phyloP scores from a whole-genome alignment of 2,113 vertebrate genomes.

The Caranx melampygus region DNA sequence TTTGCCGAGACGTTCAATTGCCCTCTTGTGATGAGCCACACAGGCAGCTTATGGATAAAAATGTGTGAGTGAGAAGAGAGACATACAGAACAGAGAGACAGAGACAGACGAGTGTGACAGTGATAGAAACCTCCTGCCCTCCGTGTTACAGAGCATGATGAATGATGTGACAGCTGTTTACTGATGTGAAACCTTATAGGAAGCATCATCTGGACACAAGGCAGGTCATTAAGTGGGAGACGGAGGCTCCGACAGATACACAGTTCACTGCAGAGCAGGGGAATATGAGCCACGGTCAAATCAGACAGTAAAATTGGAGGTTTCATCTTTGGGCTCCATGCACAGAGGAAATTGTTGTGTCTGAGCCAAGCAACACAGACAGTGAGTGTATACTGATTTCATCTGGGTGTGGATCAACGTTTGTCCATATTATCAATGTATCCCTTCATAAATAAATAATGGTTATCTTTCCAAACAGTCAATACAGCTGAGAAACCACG shows the following conservation, averaged over 20 bases:
- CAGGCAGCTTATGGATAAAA: neutral
- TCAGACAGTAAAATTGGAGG: neutral
- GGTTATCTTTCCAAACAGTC: slow-evolving; percentile 26
- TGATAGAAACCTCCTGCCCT: slow-evolving; percentile 33
- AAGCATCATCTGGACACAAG: slow-evolving; percentile 30
- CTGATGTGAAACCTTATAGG: slow-evolving; percentile 26
- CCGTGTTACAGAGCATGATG: slow-evolving; percentile 8
- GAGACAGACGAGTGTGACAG: slow-evolving; percentile 6
- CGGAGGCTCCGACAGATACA: slow-evolving; percentile 11
- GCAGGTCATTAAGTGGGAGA: slow-evolving; percentile 34
- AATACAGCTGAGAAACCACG: slow-evolving; percentile 24
- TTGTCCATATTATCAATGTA: neutral
- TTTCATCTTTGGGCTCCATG: slow-evolving; percentile 1
- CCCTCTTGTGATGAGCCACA: neutral
- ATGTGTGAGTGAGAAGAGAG: neutral
- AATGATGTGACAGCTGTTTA: slow-evolving; percentile 12
- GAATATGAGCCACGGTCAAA: neutral
- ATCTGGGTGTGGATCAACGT: slow-evolving; percentile 14
- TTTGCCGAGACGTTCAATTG: neutral
- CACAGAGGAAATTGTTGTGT: neutral
- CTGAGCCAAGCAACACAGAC: neutral
- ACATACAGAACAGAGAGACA: neutral
- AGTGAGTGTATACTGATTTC: neutral
- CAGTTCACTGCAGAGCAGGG: neutral
- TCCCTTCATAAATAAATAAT: neutral